Conservation (phyloP, 2,888 invertebrate species). For the Hydraecia micacea region DNA sequence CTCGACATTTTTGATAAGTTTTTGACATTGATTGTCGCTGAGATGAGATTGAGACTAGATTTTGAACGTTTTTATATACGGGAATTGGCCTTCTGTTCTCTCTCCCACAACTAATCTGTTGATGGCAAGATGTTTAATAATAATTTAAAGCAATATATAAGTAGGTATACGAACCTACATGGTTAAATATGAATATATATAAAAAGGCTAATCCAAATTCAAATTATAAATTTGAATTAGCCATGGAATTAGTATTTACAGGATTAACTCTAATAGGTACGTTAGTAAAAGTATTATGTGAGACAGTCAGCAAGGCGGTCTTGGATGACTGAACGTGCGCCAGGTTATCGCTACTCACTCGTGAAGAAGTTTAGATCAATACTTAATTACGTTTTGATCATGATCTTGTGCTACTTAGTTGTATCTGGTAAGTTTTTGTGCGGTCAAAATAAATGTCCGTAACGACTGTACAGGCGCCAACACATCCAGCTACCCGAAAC, state of each 20-base stretch:
- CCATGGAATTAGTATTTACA: background rate
- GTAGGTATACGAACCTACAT: no score
- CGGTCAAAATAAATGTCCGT: background rate
- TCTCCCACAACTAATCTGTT: background rate
- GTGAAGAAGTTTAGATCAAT: background rate
- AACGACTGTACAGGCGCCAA: background rate
- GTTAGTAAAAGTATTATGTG: background rate
- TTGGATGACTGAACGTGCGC: background rate
- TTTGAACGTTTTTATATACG: no score
- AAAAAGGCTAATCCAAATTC: no score
- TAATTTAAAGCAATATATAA: no score
- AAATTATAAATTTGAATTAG: background rate
- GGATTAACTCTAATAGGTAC: background rate
- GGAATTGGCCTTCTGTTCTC: background rate
- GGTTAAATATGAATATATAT: no score
- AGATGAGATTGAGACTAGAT: no score
- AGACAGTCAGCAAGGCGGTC: background rate
- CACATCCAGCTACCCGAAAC: no score
- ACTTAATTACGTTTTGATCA: background rate
- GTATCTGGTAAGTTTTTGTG: background rate
- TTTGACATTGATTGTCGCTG: no score
- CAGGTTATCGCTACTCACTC: background rate
- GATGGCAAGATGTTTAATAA: no score
- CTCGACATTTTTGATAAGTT: no score
- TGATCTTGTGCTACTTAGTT: slow-evolving; percentile 1